phyloP scores from a whole-genome alignment of 2,797 vertebrate species.

The Lepidocolaptes lacrymiger region DNA sequence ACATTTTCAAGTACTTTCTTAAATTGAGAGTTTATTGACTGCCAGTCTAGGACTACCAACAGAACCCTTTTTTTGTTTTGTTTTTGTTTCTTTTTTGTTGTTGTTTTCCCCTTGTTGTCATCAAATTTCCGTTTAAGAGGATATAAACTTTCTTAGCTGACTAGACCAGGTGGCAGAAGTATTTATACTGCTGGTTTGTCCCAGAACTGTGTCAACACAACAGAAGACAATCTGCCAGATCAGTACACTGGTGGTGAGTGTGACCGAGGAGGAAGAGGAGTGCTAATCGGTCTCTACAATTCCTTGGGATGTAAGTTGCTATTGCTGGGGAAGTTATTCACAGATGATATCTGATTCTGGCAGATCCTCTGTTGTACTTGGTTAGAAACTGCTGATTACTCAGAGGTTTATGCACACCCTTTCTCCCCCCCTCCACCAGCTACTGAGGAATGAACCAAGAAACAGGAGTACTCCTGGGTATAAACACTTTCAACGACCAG shows the following conservation, averaged over 20 bases:
- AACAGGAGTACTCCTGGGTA: rapidly evolving
- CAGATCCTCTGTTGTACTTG: not conserved
- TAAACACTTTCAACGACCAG: not conserved
- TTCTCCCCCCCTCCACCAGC: not conserved
- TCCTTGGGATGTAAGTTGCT: not conserved
- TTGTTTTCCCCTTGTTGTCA: not conserved
- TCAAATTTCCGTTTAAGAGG: not conserved
- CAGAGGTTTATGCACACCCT: not conserved
- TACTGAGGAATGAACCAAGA: not conserved
- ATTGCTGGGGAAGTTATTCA: not conserved
- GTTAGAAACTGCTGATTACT: not conserved
- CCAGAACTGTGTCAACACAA: not conserved
- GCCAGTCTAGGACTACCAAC: not conserved
- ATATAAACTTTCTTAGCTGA: not conserved
- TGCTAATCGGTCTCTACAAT: not conserved
- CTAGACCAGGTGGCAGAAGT: not conserved
- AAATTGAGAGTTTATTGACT: not conserved
- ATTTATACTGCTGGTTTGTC: not conserved
- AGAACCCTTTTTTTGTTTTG: not conserved
- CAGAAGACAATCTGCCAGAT: not conserved
- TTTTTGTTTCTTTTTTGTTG: not conserved
- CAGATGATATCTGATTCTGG: not conserved
- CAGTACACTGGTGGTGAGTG: not conserved
- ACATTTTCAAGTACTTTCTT: not conserved
- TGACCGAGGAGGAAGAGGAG: not conserved